Conservation (phyloP, 2,113 vertebrate genomes). For the Bubo scandiacus region DNA sequence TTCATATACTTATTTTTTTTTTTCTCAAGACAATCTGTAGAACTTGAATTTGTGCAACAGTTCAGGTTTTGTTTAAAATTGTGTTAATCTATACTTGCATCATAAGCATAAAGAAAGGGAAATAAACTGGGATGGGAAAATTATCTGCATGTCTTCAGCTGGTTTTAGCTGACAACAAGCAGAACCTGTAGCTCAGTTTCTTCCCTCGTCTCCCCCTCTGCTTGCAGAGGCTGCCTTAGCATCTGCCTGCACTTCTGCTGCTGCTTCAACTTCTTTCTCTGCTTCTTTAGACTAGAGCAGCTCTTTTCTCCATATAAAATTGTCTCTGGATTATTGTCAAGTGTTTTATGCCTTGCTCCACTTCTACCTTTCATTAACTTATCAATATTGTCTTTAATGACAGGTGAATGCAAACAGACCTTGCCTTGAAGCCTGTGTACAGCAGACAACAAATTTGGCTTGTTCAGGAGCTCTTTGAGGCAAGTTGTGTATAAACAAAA, state of each 20-base stretch:
- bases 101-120: constrained; percentile 21
- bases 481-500: neutral
- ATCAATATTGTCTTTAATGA: neutral
- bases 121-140: constrained; percentile 19
- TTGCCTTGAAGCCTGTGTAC: neutral
- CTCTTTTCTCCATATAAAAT: neutral
- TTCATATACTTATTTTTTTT: neutral
- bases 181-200: constrained; percentile 29
- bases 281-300: neutral
- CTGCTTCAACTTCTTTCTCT: constrained; percentile 13
- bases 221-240: neutral
- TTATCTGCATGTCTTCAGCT: neutral
- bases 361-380: neutral
- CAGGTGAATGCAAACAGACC: neutral
- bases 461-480: neutral
- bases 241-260: neutral
- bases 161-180: constrained; percentile 15
- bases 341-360: neutral
- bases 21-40: neutral
- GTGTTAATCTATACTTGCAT: neutral
- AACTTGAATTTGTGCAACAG: neutral
- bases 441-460: neutral
- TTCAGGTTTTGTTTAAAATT: neutral
- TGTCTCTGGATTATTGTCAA: neutral
- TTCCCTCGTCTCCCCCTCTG: neutral